Evolutionary conservation across 2,113 vertebrate genomes (phyloP).

Genomic region (Callorhinus ursinus): DNA sequence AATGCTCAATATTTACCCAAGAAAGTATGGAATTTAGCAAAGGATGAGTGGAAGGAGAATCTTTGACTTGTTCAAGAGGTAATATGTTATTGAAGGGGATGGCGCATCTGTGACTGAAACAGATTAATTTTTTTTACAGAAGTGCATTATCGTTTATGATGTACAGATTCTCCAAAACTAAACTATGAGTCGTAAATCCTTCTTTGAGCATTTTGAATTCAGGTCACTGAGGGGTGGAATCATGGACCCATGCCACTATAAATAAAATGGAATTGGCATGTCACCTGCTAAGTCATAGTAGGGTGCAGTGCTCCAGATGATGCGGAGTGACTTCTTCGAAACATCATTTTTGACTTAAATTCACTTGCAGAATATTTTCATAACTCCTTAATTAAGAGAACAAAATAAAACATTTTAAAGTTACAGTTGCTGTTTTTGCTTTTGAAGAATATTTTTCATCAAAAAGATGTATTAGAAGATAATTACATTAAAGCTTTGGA

Average conservation of each 20-base stretch:
- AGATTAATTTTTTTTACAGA: background rate
- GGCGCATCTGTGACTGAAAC: background rate
- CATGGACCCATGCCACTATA: background rate
- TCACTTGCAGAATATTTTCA: background rate
- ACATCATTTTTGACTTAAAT: background rate
- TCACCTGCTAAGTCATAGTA: background rate
- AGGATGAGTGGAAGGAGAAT: background rate
- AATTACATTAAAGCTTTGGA: conserved; percentile 1
- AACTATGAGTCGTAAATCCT: background rate
- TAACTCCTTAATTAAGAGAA: background rate
- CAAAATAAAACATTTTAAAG: background rate
- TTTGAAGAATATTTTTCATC: background rate
- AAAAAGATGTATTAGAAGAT: background rate
- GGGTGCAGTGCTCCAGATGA: background rate
- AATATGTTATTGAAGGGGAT: background rate
- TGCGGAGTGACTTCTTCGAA: background rate
- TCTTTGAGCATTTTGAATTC: conserved; percentile 5
- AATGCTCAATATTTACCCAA: background rate
- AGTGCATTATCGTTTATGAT: background rate
- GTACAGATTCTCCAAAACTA: background rate
- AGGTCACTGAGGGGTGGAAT: background rate
- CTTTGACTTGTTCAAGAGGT: background rate
- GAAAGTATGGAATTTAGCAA: background rate
- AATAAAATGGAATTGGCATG: conserved; percentile 18
- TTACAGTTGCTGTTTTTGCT: background rate